Evolutionary conservation across 2,888 invertebrate genomes (phyloP).

Genomic region (Thyatira batis): DNA sequence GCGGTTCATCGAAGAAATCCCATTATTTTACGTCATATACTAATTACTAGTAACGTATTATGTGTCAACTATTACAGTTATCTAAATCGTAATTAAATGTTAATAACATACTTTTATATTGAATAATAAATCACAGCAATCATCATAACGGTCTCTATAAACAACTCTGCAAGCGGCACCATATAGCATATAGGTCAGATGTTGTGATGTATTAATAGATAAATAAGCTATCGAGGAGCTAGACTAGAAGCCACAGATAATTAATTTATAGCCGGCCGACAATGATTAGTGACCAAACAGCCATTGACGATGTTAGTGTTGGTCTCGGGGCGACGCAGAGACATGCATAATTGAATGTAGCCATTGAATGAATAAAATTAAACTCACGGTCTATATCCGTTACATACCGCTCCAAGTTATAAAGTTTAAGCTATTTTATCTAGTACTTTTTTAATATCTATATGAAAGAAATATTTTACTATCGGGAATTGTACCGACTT

Average conservation of each 20-base stretch:
- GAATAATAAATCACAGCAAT: too few species aligned
- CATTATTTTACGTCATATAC: too few species aligned
- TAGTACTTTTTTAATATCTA: too few species aligned
- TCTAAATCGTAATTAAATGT: too few species aligned
- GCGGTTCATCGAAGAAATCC: too few species aligned
- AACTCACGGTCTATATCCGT: neutral
- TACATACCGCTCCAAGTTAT: neutral
- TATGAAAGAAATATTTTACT: too few species aligned
- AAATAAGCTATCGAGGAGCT: neutral
- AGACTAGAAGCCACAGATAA: neutral
- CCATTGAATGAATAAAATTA: slow-evolving; percentile 18
- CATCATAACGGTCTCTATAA: too few species aligned
- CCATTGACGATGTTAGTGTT: slow-evolving; percentile 13
- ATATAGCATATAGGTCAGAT: neutral
- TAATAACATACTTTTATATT: too few species aligned
- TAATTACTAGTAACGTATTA: too few species aligned
- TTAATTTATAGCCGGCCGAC: slow-evolving; percentile 1
- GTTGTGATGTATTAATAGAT: neutral
- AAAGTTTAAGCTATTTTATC: too few species aligned
- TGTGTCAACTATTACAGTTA: too few species aligned
- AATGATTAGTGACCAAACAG: slow-evolving; percentile 13
- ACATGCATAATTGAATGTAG: slow-evolving; percentile 18
- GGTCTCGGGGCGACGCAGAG: neutral
- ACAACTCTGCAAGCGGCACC: neutral
- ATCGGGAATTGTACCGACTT: too few species aligned